Evolutionary conservation across 2,888 invertebrate genomes (phyloP).

Genomic region (Caenorhabditis uteleia): DNA sequence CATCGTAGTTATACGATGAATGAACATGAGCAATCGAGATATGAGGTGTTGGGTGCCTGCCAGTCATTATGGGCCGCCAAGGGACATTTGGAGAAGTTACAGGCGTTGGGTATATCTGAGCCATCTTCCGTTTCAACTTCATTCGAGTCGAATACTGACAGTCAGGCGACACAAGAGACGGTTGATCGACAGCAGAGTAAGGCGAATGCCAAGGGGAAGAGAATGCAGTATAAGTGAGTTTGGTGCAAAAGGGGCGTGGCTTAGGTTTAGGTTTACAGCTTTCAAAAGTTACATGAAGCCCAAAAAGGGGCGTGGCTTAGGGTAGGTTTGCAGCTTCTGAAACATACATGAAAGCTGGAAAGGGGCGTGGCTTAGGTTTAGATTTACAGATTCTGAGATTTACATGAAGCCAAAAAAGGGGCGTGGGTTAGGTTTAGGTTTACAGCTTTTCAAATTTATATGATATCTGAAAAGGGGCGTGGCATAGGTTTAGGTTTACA

Average conservation of each 20-base stretch:
- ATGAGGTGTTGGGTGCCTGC: slow-evolving; percentile 42
- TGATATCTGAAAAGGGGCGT: background rate
- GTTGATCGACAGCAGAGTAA: slow-evolving; percentile 19
- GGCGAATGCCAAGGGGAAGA: slow-evolving; percentile 41
- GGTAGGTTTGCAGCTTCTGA: too few species aligned
- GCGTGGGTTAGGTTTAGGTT: too few species aligned
- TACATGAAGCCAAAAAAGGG: too few species aligned
- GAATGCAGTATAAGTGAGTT: slow-evolving; percentile 48
- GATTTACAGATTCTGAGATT: too few species aligned
- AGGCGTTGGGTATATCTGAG: slow-evolving; percentile 48
- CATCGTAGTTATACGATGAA: slow-evolving; percentile 26
- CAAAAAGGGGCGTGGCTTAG: too few species aligned
- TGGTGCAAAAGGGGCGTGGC: background rate
- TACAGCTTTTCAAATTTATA: too few species aligned
- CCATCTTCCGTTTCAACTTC: slow-evolving; percentile 53
- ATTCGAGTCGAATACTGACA: slow-evolving; percentile 52
- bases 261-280: too few species aligned
- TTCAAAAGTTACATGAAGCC: too few species aligned
- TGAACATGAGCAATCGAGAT: slow-evolving; percentile 13
- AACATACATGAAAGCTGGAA: too few species aligned
- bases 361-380: too few species aligned
- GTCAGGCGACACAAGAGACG: slow-evolving; percentile 38
- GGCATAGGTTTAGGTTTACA: too few species aligned
- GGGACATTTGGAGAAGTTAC: slow-evolving; percentile 51
- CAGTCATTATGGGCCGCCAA: slow-evolving; percentile 50